A percentile compares a stretch with the other conserved stretches of the same genome.
These are phyloP conservation scores for Cephalopholis sonnerati DNA, from an alignment of 2,113 vertebrate genomes.

Conservation along the genomic window DNA sequence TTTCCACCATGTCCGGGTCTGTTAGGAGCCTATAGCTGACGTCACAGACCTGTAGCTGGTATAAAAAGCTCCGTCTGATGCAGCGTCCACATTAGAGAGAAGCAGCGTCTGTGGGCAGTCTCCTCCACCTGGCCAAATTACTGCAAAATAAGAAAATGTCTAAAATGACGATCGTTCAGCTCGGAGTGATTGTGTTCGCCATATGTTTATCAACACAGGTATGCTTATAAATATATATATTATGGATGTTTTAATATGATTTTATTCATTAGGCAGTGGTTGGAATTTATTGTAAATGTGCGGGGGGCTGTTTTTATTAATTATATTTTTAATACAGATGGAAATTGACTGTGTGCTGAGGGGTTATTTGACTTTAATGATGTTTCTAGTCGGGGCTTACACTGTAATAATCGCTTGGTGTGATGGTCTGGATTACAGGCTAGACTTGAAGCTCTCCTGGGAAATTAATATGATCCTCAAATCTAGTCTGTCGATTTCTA, in stretches of 20 bases:
- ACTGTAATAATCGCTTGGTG: neutral
- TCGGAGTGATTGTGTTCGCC: constrained; percentile 78
- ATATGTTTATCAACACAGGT: constrained; percentile 84
- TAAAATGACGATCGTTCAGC: constrained; percentile 74
- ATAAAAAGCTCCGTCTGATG: constrained; percentile 70
- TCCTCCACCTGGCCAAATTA: constrained; percentile 54
- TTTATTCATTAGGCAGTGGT: no score
- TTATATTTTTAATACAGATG: neutral
- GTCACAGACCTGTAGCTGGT: constrained; percentile 70
- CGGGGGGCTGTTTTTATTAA: neutral
- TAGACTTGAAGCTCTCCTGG: constrained; percentile 28
- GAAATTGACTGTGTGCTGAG: neutral
- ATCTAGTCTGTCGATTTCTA: neutral
- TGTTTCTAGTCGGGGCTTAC: constrained; percentile 4
- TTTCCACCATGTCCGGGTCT: neutral
- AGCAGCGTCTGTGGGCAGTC: constrained; percentile 45
- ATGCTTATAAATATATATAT: constrained; percentile 25
- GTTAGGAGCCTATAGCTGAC: constrained; percentile 15
- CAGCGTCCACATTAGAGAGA: constrained; percentile 61
- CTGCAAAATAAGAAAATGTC: constrained; percentile 64
- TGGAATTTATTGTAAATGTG: no score
- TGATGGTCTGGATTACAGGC: constrained; percentile 6
- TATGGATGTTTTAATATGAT: neutral
- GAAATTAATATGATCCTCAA: constrained; percentile 23
- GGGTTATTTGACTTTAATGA: constrained; percentile 1